A percentile compares a stretch with the other conserved stretches of the same genome.
Evolutionary conservation across 2,113 vertebrate species (phyloP).

Genomic region (Nycticryphes semicollaris): DNA sequence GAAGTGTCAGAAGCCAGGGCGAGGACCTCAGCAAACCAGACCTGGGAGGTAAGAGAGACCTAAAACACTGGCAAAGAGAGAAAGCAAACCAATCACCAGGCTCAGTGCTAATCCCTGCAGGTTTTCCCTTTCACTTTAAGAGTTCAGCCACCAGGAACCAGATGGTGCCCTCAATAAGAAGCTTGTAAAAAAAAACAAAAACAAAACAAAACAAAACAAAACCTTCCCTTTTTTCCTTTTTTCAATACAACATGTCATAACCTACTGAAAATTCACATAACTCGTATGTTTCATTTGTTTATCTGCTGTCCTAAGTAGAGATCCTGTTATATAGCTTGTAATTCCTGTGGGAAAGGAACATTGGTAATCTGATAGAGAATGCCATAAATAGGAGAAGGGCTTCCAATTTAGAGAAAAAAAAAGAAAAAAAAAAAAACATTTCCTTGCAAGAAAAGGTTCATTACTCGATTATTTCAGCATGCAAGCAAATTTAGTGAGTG

Average conservation of each 20-base stretch:
- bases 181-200: background rate
- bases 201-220: background rate
- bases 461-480: background rate
- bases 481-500: background rate
- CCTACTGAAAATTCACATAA: background rate
- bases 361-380: background rate
- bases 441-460: background rate
- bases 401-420: background rate
- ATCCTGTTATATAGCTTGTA: background rate
- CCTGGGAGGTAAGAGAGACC: background rate
- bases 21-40: background rate
- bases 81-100: background rate
- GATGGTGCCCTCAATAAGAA: background rate
- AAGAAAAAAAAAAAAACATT: background rate
- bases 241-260: background rate
- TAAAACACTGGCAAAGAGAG: background rate
- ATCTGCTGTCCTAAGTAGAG: background rate
- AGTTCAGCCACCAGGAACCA: background rate
- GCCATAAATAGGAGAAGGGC: background rate
- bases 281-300: background rate
- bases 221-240: background rate
- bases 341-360: background rate
- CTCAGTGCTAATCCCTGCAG: background rate
- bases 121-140: background rate
- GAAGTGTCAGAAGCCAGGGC: background rate